phyloP scores from a whole-genome alignment of 2,113 vertebrate genomes.

The Daphoenositta chrysoptera region DNA sequence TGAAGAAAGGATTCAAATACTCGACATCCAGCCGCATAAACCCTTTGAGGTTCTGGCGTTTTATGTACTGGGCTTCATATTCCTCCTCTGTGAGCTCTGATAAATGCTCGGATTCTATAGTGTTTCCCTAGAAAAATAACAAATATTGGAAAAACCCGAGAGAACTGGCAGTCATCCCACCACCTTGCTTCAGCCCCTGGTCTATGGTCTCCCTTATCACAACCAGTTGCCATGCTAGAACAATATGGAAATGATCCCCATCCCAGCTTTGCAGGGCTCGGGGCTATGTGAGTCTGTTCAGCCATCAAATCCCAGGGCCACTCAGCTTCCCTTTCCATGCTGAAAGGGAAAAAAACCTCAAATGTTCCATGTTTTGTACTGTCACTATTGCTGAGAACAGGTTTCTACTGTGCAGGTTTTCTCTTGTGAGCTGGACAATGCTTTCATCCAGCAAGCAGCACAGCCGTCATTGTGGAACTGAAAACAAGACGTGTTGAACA shows the following conservation, averaged over 20 bases:
- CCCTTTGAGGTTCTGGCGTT: conserved; percentile 93
- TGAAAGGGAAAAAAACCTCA: neutral
- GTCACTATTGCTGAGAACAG: neutral
- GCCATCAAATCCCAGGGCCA: neutral
- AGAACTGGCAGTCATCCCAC: neutral
- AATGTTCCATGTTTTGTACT: neutral
- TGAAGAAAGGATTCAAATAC: conserved; percentile 98
- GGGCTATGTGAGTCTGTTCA: neutral
- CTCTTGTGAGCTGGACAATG: neutral
- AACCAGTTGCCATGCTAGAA: neutral
- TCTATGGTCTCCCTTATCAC: neutral
- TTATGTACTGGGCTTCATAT: conserved; percentile 93
- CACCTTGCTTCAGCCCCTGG: neutral
- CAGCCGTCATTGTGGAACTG: neutral
- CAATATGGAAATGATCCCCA: neutral
- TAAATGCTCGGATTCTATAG: conserved; percentile 91
- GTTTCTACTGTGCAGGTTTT: neutral
- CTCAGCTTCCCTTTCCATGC: neutral
- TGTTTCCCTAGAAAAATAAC: conserved; percentile 82
- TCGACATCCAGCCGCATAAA: conserved; percentile 97
- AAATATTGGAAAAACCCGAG: neutral
- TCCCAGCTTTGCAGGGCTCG: neutral
- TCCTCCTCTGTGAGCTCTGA: conserved; percentile 98
- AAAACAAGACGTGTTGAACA: neutral
- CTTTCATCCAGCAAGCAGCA: neutral